Percentiles rank a stretch among this genome's conserved stretches.
Conservation (phyloP, 2,888 invertebrate genomes). For the Adelphocoris suturalis region DNA sequence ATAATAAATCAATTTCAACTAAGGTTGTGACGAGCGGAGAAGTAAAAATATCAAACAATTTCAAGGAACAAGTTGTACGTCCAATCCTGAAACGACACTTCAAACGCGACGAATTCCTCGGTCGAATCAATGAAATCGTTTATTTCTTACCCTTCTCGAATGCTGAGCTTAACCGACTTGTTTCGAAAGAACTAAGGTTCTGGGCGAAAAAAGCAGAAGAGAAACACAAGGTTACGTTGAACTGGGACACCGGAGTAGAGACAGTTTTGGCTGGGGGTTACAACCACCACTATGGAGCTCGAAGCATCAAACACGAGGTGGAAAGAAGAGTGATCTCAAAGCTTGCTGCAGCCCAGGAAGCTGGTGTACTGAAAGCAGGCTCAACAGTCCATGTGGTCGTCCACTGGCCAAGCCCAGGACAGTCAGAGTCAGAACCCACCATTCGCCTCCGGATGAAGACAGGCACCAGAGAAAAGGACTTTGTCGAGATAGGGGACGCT, state of each 20-base stretch:
- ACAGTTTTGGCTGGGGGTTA: constrained; percentile 90
- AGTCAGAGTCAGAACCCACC: constrained; percentile 78
- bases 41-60: constrained; percentile 86
- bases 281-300: constrained; percentile 93
- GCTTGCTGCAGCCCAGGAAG: constrained; percentile 85
- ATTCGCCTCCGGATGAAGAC: constrained; percentile 80
- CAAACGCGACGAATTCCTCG: constrained; percentile 93
- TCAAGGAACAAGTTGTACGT: constrained; percentile 91
- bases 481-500: constrained; percentile 60
- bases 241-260: constrained; percentile 91
- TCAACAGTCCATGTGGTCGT: constrained; percentile 81
- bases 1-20: constrained; percentile 73
- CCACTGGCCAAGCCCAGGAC: constrained; percentile 79
- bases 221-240: constrained; percentile 87
- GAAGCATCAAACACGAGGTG: constrained; percentile 95
- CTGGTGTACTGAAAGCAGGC: constrained; percentile 81
- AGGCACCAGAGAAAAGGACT: constrained; percentile 50
- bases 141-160: constrained; percentile 95
- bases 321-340: constrained; percentile 86
- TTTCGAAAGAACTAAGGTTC: constrained; percentile 86
- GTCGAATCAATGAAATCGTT: constrained; percentile 95
- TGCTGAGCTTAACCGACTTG: constrained; percentile 88
- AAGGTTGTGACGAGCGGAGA: constrained; percentile 79
- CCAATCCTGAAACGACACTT: constrained; percentile 93
- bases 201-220: constrained; percentile 87